Evolutionary conservation across 1,140 invertebrate species (phyloP).

Genomic region (Uloborus diversus): DNA sequence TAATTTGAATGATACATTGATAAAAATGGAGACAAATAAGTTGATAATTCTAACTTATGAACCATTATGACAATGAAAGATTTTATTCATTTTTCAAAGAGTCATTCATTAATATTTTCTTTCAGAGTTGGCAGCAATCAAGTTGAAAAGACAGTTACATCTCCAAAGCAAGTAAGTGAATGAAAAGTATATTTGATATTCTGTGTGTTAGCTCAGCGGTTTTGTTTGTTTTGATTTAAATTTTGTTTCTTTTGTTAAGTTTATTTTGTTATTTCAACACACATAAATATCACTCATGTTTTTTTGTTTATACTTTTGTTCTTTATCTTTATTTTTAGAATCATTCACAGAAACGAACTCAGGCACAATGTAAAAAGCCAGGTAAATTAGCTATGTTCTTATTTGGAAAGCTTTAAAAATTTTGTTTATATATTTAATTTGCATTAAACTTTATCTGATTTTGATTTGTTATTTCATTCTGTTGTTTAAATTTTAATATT

Average conservation of each 20-base stretch:
- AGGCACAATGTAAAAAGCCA: conserved; percentile 16
- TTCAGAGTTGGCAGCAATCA: conserved; percentile 5
- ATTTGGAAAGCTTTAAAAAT: not conserved
- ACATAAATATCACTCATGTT: not conserved
- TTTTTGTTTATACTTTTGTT: not conserved
- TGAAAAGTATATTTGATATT: not conserved
- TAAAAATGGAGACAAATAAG: too few relatives aligned
- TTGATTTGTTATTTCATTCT: too few relatives aligned
- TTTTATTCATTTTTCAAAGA: too few relatives aligned
- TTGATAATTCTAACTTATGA: too few relatives aligned
- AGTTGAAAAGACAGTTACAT: conserved; percentile 22
- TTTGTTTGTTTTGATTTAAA: not conserved
- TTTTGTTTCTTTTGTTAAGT: conserved; percentile 2
- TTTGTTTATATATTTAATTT: not conserved
- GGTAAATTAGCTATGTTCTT: conserved; percentile 4
- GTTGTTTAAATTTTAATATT: not conserved
- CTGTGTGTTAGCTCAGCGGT: not conserved
- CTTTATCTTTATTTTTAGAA: conserved; percentile 33
- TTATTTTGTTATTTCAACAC: not conserved
- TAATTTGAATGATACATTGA: too few relatives aligned
- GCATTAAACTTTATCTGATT: not conserved
- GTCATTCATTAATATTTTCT: not conserved
- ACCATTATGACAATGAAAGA: too few relatives aligned
- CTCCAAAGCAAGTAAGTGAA: conserved; percentile 31
- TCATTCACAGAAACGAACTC: conserved; percentile 8